These are phyloP conservation scores for Characodon lateralis DNA, from an alignment of 2,797 vertebrate species.

Conservation along the genomic window DNA sequence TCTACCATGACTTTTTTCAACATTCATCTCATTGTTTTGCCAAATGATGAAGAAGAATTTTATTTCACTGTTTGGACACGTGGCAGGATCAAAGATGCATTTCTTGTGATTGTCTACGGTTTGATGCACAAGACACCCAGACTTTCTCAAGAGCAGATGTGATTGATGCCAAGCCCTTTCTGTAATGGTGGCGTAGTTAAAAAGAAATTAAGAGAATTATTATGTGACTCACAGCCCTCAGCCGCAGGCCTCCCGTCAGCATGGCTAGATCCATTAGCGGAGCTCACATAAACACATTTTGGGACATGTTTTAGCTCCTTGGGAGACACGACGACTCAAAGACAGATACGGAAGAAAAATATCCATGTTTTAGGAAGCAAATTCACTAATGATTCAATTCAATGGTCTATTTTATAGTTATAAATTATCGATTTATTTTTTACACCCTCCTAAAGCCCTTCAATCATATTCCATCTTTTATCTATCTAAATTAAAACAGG, in stretches of 20 bases:
- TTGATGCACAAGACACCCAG: not conserved
- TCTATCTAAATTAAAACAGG: slow-evolving; percentile 33
- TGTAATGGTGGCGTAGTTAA: slow-evolving; percentile 79
- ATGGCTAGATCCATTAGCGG: slow-evolving; percentile 55
- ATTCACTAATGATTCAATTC: slow-evolving; percentile 40
- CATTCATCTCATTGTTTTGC: not conserved
- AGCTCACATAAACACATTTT: slow-evolving; percentile 25
- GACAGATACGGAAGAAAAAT: slow-evolving; percentile 37
- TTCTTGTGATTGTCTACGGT: slow-evolving; percentile 6
- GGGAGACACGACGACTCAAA: slow-evolving; percentile 18
- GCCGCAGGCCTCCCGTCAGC: slow-evolving; percentile 55
- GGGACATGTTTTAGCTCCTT: slow-evolving; percentile 19
- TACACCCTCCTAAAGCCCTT: slow-evolving; percentile 18
- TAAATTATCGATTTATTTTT: slow-evolving; percentile 48
- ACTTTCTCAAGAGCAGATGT: slow-evolving; percentile 48
- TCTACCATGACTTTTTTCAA: not conserved
- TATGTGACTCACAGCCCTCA: slow-evolving; percentile 60
- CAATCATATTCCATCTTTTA: slow-evolving; percentile 39
- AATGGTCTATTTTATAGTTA: slow-evolving; percentile 40
- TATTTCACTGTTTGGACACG: not conserved
- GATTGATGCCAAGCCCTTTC: slow-evolving; percentile 74
- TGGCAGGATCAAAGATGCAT: slow-evolving; percentile 12
- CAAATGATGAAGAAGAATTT: slow-evolving; percentile 8
- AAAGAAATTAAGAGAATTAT: slow-evolving; percentile 84
- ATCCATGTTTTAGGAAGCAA: slow-evolving; percentile 42